phyloP scores from a whole-genome alignment of 2,113 vertebrate genomes.

The Pimephales promelas region DNA sequence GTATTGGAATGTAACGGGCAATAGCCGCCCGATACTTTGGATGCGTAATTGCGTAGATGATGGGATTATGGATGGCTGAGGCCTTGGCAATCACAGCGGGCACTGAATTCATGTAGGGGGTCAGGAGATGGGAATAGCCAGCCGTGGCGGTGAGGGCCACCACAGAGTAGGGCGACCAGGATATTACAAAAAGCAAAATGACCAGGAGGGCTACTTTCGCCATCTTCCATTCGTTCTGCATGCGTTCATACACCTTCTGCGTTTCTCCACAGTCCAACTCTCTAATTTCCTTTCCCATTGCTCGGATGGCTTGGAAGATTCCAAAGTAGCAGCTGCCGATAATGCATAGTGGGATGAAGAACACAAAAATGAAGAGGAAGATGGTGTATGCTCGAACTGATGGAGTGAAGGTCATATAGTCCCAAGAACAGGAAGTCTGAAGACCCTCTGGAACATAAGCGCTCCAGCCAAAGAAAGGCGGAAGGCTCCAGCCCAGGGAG shows the following conservation, averaged over 20 bases:
- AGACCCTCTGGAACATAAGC: slow-evolving; percentile 84
- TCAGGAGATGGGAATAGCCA: slow-evolving; percentile 80
- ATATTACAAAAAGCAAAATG: slow-evolving; percentile 81
- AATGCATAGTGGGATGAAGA: slow-evolving; percentile 80
- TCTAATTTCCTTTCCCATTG: slow-evolving; percentile 74
- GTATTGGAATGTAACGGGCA: slow-evolving; percentile 77
- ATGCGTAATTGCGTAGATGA: slow-evolving; percentile 85
- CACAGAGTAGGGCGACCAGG: slow-evolving; percentile 84
- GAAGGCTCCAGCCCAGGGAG: slow-evolving; percentile 83
- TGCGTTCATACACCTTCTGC: slow-evolving; percentile 72
- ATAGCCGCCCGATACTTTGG: slow-evolving; percentile 84
- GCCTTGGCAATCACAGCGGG: slow-evolving; percentile 86
- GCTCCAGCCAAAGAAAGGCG: slow-evolving; percentile 88
- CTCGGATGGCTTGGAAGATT: slow-evolving; percentile 81
- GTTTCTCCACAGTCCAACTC: slow-evolving; percentile 72
- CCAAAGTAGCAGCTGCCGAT: slow-evolving; percentile 82
- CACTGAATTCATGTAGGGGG: slow-evolving; percentile 81
- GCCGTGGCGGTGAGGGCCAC: slow-evolving; percentile 83
- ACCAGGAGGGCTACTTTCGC: slow-evolving; percentile 81
- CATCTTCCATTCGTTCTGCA: slow-evolving; percentile 84
- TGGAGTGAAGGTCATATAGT: slow-evolving; percentile 82
- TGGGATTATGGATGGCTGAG: slow-evolving; percentile 86
- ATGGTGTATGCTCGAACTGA: slow-evolving; percentile 81
- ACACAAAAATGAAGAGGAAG: slow-evolving; percentile 85
- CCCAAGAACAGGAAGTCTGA: slow-evolving; percentile 85